Base-by-base conservation (phyloP, 2,888 invertebrate genomes). In the Micoletzkya japonica region DNA sequence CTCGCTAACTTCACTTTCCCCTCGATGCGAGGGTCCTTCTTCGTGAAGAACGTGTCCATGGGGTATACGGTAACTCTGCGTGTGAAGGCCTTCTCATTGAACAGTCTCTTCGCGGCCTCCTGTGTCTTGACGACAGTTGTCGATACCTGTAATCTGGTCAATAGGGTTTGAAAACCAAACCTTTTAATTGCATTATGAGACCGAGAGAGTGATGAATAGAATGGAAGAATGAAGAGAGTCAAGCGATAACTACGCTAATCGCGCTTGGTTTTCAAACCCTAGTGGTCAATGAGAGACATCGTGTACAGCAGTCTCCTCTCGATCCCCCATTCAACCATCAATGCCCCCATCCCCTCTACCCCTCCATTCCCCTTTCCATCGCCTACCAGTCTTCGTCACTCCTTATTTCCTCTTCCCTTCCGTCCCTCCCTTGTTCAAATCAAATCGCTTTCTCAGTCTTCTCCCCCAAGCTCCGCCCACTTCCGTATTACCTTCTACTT, bases 371-470 rank as follows among this genome's bases (percentile, higher is more conserved):
- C 54, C 20, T 7, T 54, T 54, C 54, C 26, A n/a, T 54, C 54
- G 54, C 10, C 7, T 54, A 17, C 7, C 54, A n/a, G 54, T 54
- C 26, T 26, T 28, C 30, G 54, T 24, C 14, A 30, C 17, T 54
- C 30, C 54, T 60, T 32, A 24, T 28, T 54, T 60, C 60, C 44
- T 50, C 70, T 32, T 36, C 26, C 49, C 36, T 50, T 50, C 30
- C 52, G 49, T 63, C 44, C 60, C 17, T 54, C 56, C 56, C 34
- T 56, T 32, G 49, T 59, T 66, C 66, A 28, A 37, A 54, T 66
- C 24, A 39, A 39, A 34, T 52, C 63, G 50, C 56, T 30, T 66
- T 56, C 36, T 66, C 26, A 56, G 20, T 39, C 39, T 39, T 56
- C 66, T 50, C 28, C 39, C 36, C 49, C 20, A 58, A n/a, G n/a